Base-by-base conservation (phyloP, 1,140 invertebrate species). In the Drosophila pseudoobscura region DNA sequence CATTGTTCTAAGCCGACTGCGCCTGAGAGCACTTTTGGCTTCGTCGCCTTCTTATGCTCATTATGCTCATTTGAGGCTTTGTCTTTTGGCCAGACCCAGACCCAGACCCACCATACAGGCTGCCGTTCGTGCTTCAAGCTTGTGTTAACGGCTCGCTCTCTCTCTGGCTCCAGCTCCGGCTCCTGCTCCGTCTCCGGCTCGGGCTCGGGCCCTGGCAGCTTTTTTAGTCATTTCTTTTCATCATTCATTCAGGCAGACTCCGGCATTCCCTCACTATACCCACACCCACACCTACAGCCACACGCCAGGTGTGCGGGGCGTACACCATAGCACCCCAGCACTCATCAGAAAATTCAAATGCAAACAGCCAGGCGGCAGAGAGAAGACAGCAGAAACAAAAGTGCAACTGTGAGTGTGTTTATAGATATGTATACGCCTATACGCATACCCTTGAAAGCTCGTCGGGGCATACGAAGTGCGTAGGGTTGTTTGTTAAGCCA, bases 41-140 rank as follows among this genome's bases (percentile, higher is more conserved):
- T 51, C 71, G 72, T 70, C 80, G 52, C 76, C 80, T 87, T 59
- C 83, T 80, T 77, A 87, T 80, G 82, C 80, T 88, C 83, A 87
- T 87, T 87, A 88, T 82, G 82, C 83, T 77, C 83, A 88, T 87
- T 87, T 68, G 75, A 75, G 75, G 78, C 83, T 88, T 87, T 88
- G 83, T 87, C 83, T 85, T 87, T 55, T 57, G 46, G 56, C 49
- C 44, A 57, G 64, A 57, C 51, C n/a, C 65, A 41, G 31, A 39
- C 51, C n/a, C 65, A 41, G 31, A 39, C 43, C 47, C 17, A 52
- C 20, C 17, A 24, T 47, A 26, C 26, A 22, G 13, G 54, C 31
- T 9, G 31, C 31, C 29, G 29, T 31, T 31, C 29, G 29, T 31
- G 29, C 29, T 31, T 31, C 24, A 26, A 5, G 29, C 7, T 31